Conservation (phyloP, 2,113 vertebrate genomes). For the Callithrix jacchus region DNA sequence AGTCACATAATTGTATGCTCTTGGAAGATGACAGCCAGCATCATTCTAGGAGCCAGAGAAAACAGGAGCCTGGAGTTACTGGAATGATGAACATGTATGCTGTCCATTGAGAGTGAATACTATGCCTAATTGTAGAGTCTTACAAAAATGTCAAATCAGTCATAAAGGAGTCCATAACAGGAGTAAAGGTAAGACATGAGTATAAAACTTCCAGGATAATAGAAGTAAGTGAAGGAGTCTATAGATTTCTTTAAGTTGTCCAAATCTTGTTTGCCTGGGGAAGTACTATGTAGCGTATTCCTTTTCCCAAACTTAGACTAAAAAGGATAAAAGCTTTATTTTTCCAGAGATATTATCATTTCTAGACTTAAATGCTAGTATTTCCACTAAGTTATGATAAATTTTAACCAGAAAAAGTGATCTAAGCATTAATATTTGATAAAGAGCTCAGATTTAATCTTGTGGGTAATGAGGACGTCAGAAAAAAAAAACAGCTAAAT, state of each 20-base stretch:
- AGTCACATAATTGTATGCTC: neutral
- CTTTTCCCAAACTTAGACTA: neutral
- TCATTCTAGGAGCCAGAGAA: neutral
- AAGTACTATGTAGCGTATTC: neutral
- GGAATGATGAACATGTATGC: neutral
- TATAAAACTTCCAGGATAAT: neutral
- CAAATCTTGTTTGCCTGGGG: neutral
- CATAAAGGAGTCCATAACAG: neutral
- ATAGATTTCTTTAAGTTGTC: neutral
- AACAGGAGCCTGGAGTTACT: neutral
- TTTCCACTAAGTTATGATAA: neutral
- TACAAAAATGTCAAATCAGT: neutral
- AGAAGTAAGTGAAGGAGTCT: neutral
- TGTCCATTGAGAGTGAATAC: neutral
- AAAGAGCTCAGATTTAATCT: neutral
- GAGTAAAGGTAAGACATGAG: neutral
- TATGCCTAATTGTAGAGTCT: neutral
- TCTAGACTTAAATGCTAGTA: neutral
- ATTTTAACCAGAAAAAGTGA: neutral
- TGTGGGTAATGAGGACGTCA: neutral
- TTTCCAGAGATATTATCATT: neutral
- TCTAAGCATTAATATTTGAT: conserved; percentile 20
- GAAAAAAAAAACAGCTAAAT: neutral
- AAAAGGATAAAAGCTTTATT: neutral
- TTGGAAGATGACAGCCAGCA: neutral